Base-by-base conservation (phyloP, 2,888 invertebrate species). In the Bugulina stolonifera region DNA sequence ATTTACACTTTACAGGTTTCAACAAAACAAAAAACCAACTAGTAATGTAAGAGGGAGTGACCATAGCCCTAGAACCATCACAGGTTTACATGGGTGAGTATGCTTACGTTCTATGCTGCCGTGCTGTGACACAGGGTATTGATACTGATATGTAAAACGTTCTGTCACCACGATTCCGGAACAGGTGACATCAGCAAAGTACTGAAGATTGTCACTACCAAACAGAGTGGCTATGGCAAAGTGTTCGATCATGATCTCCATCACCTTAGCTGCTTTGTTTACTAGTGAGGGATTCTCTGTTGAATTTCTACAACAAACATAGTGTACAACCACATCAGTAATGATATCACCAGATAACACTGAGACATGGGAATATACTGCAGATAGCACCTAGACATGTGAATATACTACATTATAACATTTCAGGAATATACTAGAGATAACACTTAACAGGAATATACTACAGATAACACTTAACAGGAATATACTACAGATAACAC, bases 181-280 rank as follows among this genome's bases (percentile, higher is more conserved):
- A 32, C 77, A 78, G 1, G 83, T 83, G 18, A 78, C 78, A 70
- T 81, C 79, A 1, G 82, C 80, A 75, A 84, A 84, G 76, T 80
- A 83, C 75, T 82, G 79, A 35, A 84, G 81, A 75, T 83, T 83
- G 34, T 81, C 79, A 57, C 78, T 78, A 0, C 97, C 97, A 85
- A 98, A 98, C 77, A 98, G 88, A 85, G 96, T 93, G 75, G 93
- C 92, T 52, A 93, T 92, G 73, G 96, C 95, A 87, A 96, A 98
- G 86, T 95, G 94, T 85, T 96, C 95, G 80, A 98, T 97, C 85
- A 98, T 89, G 84, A 95, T 92, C 82, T 95, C 93, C 91, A 97
- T 94, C 76, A 98, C 93, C 80, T 92, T 89, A 52, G 96, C 95
- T 76, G 97, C 96, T 71, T 77, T 78, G 71, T 79, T 80, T 18